Evolutionary conservation across 2,797 vertebrate species (phyloP).

Genomic region (Cirrhinus mrigala): DNA sequence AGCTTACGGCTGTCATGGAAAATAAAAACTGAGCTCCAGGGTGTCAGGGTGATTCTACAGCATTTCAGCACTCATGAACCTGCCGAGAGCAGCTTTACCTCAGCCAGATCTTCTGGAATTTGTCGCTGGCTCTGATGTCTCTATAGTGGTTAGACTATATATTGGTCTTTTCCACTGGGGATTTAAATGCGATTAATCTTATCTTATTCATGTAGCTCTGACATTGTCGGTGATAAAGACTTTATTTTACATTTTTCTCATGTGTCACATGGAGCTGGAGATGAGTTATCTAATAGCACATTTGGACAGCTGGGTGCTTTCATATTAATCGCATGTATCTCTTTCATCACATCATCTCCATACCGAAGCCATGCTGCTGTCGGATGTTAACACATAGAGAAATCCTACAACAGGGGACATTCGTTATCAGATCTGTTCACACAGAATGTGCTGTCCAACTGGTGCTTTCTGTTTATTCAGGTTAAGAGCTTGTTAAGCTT

Average conservation of each 20-base stretch:
- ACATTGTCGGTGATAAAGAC: constrained; percentile 25
- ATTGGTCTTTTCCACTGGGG: constrained; percentile 6
- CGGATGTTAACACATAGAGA: neutral
- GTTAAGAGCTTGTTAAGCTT: neutral
- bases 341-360: constrained; percentile 13
- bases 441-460: neutral
- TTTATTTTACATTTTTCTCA: constrained; percentile 20
- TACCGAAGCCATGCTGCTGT: constrained; percentile 1
- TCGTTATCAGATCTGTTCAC: constrained; percentile 20
- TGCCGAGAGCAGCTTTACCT: too few relatives aligned
- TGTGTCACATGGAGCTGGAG: neutral
- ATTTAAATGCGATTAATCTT: constrained; percentile 27
- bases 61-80: too few relatives aligned
- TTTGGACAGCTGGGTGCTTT: constrained; percentile 33
- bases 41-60: too few relatives aligned
- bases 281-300: neutral
- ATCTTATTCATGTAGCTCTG: constrained; percentile 23
- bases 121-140: too few relatives aligned
- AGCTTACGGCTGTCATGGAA: too few relatives aligned
- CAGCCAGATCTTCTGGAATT: too few relatives aligned
- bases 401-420: neutral
- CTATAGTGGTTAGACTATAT: too few relatives aligned
- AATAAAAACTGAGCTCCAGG: too few relatives aligned
- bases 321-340: constrained; percentile 25
- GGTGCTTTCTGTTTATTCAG: neutral